These are phyloP conservation scores for Gallirallus australis DNA, from an alignment of 2,797 vertebrate genomes.

Conservation along the genomic window DNA sequence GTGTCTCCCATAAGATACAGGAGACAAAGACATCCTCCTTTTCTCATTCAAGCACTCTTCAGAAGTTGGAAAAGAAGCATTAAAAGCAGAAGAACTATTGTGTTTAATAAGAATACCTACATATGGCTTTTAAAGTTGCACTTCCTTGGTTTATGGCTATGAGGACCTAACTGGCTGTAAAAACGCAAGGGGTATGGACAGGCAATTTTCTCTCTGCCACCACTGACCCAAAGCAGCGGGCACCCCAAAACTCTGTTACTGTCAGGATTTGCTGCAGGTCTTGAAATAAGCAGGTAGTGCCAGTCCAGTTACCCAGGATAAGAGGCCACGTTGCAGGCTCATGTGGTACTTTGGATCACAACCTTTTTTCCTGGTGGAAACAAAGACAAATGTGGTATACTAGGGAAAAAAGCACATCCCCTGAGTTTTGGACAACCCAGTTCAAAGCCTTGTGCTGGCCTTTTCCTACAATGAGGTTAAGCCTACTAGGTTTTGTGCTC, in stretches of 20 bases:
- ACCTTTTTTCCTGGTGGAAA: neutral
- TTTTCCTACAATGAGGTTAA: neutral
- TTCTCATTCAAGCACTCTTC: neutral
- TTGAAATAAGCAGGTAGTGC: neutral
- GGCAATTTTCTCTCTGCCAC: neutral
- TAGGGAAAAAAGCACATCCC: neutral
- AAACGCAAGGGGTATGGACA: neutral
- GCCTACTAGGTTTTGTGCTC: neutral
- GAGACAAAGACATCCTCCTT: neutral
- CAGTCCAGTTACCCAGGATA: neutral
- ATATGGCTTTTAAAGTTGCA: neutral
- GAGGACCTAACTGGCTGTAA: neutral
- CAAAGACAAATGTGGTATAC: neutral
- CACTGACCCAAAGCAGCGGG: neutral
- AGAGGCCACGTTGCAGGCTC: neutral
- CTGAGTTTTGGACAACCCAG: neutral
- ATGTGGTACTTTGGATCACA: neutral
- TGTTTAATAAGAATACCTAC: neutral
- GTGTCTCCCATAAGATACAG: neutral
- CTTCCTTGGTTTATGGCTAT: neutral
- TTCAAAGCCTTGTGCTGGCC: neutral
- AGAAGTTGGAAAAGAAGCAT: neutral
- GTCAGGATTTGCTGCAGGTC: no score
- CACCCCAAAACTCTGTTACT: neutral
- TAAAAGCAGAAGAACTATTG: neutral